phyloP scores from a whole-genome alignment of 1,140 invertebrate genomes.

The Metopolophium dirhodum region DNA sequence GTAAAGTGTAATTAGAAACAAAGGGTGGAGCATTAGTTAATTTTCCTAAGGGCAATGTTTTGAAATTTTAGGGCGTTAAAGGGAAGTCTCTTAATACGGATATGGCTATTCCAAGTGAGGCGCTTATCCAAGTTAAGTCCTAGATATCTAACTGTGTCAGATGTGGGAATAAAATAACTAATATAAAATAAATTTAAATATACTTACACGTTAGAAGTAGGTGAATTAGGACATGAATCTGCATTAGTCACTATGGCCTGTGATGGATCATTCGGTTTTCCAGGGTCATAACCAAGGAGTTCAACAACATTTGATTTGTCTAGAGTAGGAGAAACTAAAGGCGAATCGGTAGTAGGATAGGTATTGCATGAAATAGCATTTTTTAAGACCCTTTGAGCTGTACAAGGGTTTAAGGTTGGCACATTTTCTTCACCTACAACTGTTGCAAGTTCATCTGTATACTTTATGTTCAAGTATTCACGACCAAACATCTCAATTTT shows the following conservation, averaged over 20 bases:
- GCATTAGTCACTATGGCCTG: background rate
- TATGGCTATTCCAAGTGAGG: too few relatives aligned
- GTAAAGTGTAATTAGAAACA: too few relatives aligned
- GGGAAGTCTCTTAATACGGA: too few relatives aligned
- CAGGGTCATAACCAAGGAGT: constrained; percentile 51
- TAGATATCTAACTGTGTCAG: too few relatives aligned
- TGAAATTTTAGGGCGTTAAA: too few relatives aligned
- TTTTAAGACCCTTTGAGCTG: constrained; percentile 52
- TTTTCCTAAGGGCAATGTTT: too few relatives aligned
- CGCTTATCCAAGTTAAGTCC: too few relatives aligned
- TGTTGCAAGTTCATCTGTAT: constrained; percentile 61
- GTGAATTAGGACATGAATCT: constrained; percentile 53
- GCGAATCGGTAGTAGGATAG: constrained; percentile 47
- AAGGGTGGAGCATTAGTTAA: too few relatives aligned
- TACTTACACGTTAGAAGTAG: constrained; percentile 53
- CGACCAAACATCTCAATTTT: constrained; percentile 81
- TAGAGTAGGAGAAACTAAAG: constrained; percentile 50
- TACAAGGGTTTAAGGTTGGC: constrained; percentile 50
- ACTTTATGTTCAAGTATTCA: constrained; percentile 91
- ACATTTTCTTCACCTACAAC: constrained; percentile 51
- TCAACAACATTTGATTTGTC: constrained; percentile 56
- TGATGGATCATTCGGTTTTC: constrained; percentile 20
- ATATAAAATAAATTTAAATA: constrained; percentile 20
- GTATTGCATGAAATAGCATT: constrained; percentile 51
- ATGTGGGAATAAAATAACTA: background rate